Conservation (phyloP, 2,113 vertebrate species). For the Scalopus aquaticus region DNA sequence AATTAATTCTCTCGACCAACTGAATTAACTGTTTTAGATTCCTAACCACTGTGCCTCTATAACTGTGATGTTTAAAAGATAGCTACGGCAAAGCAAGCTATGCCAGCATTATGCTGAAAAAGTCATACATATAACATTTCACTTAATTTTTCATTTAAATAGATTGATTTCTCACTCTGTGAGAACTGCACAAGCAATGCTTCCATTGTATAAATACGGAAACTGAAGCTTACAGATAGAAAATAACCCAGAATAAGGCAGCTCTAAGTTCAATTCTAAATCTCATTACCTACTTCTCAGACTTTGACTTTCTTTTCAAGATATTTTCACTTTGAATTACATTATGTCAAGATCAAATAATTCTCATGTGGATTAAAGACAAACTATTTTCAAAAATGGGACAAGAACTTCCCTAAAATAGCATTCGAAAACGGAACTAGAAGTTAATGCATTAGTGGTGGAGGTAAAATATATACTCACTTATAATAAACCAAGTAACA, state of each 20-base stretch:
- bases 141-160: background rate
- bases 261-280: background rate
- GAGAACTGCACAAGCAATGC: background rate
- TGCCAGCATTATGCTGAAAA: background rate
- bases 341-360: background rate
- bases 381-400: conserved; percentile 14
- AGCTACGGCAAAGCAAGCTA: background rate
- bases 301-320: conserved; percentile 22
- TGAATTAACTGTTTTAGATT: background rate
- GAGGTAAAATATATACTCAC: background rate
- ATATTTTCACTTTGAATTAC: background rate
- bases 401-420: background rate
- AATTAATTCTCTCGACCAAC: background rate
- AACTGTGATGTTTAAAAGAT: background rate
- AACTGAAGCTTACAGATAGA: background rate
- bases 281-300: background rate
- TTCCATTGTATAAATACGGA: background rate
- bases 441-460: background rate
- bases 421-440: background rate
- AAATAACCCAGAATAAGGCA: conserved; percentile 10
- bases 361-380: background rate
- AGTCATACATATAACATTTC: background rate
- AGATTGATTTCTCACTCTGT: no score
- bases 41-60: background rate
- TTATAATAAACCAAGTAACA: conserved; percentile 2